Percentiles rank a stretch among this genome's conserved stretches.
Evolutionary conservation across 2,888 invertebrate species (phyloP).

Genomic region (Tanytarsus gracilentus): DNA sequence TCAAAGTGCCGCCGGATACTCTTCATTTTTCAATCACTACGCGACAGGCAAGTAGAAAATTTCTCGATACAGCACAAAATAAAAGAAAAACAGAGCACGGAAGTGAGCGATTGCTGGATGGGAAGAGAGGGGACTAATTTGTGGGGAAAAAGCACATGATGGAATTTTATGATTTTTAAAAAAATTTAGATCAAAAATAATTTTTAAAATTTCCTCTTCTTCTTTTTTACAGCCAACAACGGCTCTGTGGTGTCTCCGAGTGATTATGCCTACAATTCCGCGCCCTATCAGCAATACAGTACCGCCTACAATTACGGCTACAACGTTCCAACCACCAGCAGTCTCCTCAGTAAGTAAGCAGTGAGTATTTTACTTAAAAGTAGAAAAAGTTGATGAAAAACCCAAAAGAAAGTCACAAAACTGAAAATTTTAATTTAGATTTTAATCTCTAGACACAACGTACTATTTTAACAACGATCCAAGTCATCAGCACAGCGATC

Average conservation of each 20-base stretch:
- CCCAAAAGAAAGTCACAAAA: not conserved
- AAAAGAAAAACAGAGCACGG: not conserved
- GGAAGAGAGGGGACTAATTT: not conserved
- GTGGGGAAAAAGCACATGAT: too few relatives aligned
- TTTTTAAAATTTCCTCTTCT: conserved; percentile 30
- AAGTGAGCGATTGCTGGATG: not conserved
- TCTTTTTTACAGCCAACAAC: conserved; percentile 43
- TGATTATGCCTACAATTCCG: conserved; percentile 64
- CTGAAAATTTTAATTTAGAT: not conserved
- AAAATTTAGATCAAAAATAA: not conserved
- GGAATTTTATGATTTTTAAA: not conserved
- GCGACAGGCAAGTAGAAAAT: conserved; percentile 50
- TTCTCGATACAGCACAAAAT: not conserved
- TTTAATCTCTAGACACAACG: conserved; percentile 48
- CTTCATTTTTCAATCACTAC: conserved; percentile 59
- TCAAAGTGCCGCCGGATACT: conserved; percentile 44
- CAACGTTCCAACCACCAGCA: conserved; percentile 51
- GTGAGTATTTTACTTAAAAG: conserved; percentile 46
- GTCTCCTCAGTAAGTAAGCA: conserved; percentile 62
- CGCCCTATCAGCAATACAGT: conserved; percentile 49
- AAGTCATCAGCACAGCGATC: conserved; percentile 42
- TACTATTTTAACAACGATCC: conserved; percentile 53
- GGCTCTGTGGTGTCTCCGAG: conserved; percentile 52
- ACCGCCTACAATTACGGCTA: conserved; percentile 52
- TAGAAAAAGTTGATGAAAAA: not conserved